phyloP scores from a whole-genome alignment of 1,140 invertebrate species.

The Trichoplusia ni region DNA sequence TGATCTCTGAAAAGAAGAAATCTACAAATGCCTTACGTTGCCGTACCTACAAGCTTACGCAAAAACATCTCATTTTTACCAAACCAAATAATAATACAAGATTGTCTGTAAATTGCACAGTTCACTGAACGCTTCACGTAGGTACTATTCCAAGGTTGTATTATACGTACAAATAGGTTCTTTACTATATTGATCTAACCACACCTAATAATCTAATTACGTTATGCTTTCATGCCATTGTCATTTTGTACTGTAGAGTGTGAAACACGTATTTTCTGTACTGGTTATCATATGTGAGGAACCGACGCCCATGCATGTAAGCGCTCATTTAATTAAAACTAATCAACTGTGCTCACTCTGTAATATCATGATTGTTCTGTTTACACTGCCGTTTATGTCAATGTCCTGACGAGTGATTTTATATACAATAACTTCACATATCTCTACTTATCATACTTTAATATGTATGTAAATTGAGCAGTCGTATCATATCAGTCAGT shows the following conservation, averaged over 20 bases:
- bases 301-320: slow-evolving; percentile 6
- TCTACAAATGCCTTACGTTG: no score
- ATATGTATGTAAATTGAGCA: no score
- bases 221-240: background rate
- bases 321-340: slow-evolving; percentile 27
- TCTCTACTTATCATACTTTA: no score
- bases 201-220: slow-evolving; percentile 34
- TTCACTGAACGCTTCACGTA: slow-evolving; percentile 40
- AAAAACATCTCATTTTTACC: background rate
- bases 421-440: no score
- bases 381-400: slow-evolving; percentile 29
- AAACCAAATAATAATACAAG: background rate
- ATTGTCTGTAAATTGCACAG: slow-evolving; percentile 18
- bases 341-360: background rate
- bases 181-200: slow-evolving; percentile 31
- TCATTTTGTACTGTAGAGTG: background rate
- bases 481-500: no score
- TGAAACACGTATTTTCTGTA: background rate
- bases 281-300: background rate
- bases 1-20: no score
- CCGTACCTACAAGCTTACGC: no score
- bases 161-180: background rate
- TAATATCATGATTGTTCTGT: slow-evolving; percentile 36
- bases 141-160: slow-evolving; percentile 34
- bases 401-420: slow-evolving; percentile 24